phyloP scores from a whole-genome alignment of 2,888 invertebrate genomes.

The Temnothorax unifasciatus region DNA sequence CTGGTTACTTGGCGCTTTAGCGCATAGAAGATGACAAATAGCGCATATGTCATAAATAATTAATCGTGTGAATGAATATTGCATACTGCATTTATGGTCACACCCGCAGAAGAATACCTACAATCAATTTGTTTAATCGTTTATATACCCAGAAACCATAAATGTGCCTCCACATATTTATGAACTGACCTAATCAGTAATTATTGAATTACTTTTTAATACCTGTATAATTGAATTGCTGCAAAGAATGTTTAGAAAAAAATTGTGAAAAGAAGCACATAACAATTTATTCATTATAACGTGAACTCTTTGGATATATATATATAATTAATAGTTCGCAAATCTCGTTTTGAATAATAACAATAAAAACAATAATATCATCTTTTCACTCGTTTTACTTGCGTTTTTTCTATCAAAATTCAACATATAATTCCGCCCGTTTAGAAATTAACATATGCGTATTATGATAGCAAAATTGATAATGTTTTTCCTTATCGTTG shows the following conservation, averaged over 20 bases:
- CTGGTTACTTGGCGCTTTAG: background rate
- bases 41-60: conserved; percentile 26
- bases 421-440: background rate
- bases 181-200: background rate
- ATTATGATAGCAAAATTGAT: background rate
- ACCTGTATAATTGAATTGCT: background rate
- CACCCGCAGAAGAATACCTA: background rate
- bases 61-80: conserved; percentile 14
- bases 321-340: background rate
- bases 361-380: background rate
- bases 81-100: background rate
- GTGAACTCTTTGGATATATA: background rate
- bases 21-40: background rate
- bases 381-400: background rate
- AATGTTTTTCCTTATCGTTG: background rate
- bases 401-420: conserved; percentile 9
- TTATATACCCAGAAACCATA: background rate
- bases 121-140: conserved; percentile 22
- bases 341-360: background rate
- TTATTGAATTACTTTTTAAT: background rate
- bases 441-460: background rate
- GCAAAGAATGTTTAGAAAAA: background rate
- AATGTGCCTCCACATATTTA: background rate
- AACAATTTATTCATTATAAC: background rate
- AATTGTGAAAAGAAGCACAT: background rate